Evolutionary conservation across 92 coral and sea anemone species (phyloP), one percentile per base, ranked within the genome.

Genomic region (Meandrina meandrites): DNA sequence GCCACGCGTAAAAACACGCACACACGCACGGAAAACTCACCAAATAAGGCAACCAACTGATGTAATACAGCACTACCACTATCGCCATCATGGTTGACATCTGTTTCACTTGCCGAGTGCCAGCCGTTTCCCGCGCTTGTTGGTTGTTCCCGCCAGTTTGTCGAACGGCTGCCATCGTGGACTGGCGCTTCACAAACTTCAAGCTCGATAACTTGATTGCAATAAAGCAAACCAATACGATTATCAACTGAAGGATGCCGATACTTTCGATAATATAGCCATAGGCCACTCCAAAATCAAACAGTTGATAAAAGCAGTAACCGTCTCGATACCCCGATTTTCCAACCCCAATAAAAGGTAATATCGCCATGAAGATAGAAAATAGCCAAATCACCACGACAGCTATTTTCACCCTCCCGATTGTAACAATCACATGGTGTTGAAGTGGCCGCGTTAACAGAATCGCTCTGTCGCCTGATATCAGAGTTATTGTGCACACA

Each of bases 1-100:
- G 28, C 5, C 32, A 71, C 48, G 13, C 32, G 34, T 22, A 71
- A 1, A 73, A 18, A 83, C 68, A 8, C 79, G 69, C 70, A 69
- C 64, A 70, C 47, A 19, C 78, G 79, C 79, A 48, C 2, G 40
- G 50, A 31, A 27, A 15, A 93, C 99, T 92, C 78, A 97, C 99
- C 99, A 97, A 90, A 84, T 95, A 95, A 31, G 99, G 99, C 68
- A 97, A 58, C 99, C 99, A 97, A 82, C 97, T 95, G 88, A 95
- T 60, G 54, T 97, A 97, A 79, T 97, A 97, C 85, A 97, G 69
- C 28, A 97, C 58, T 2, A 95, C 99, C 15, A 97, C 98, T 7
- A 93, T 87, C 3, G 90, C 99, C 99, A 95, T 97, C 88, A 93
- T 92, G 37, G 84, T 90, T 28, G 97, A 92, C 47, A 97, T 72